Conservation (phyloP, 2,888 invertebrate species). For the Amiota communis region DNA sequence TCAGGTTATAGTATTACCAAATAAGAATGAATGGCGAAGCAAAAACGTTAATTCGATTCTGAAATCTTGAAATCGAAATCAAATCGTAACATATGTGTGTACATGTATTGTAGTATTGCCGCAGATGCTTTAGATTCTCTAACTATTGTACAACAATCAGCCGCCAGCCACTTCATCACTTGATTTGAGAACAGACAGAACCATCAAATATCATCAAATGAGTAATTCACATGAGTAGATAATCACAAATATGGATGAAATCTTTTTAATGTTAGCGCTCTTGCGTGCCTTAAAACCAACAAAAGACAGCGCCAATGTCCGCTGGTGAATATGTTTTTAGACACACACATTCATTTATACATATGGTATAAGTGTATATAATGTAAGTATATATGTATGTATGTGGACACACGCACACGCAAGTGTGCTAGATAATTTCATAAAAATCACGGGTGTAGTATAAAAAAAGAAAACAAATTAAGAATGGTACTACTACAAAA, state of each 20-base stretch:
- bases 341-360: no score
- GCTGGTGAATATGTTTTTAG: background rate
- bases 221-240: constrained; percentile 12
- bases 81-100: background rate
- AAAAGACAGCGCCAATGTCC: background rate
- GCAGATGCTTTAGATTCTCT: no score
- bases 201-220: background rate
- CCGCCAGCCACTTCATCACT: background rate
- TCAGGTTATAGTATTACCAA: no score
- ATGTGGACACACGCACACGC: background rate
- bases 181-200: background rate
- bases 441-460: no score
- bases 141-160: background rate
- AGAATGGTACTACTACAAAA: no score
- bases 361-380: background rate
- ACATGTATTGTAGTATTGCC: no score
- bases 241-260: constrained; percentile 10
- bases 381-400: background rate
- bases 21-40: no score
- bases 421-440: no score
- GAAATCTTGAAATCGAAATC: background rate
- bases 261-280: background rate
- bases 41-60: background rate
- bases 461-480: no score
- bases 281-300: constrained; percentile 1